Base-by-base conservation (phyloP, 1,140 invertebrate species). In the Bombus ignitus region DNA sequence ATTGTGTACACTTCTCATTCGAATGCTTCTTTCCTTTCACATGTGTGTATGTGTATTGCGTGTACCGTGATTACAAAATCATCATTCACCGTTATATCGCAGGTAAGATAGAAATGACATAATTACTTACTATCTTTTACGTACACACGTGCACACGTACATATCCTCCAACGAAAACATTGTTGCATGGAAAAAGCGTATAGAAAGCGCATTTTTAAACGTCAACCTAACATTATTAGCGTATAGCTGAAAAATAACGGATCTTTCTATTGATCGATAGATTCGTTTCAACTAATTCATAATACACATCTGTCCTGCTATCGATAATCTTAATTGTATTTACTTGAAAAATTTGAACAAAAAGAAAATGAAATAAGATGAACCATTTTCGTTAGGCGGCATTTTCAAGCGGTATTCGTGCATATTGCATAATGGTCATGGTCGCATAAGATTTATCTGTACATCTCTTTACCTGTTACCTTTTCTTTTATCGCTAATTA, bases 91-190 rank as follows among this genome's bases (percentile, higher is more conserved):
- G 28, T 65, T 39, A 57, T 53, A 65, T 84, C 75, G 76, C 42
- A 87, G 59, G 81, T 28, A 73, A 84, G 81, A 84, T 81, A 59
- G 83, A 70, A 79, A 76, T 62, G 53, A 37, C 74, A 76, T 47
- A 74, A 66, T 32, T 37, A 88, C 44, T 75, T 65, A 62, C n/a
- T 44, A 72, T 81, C 18, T 3, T 39, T 81, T 32, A 71, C 37
- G 57, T n/a, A 59, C 35, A 74, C 71, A 71, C 47, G 47, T 53
- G 47, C 18, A 59, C 79, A 85, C 53, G 39, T 77, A 68, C 66
- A 35, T 68, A 22, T 37, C 18, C 18, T 9, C 35, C 59, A 22
- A 78, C 22, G 39, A 66, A 77, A 77, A 62, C 57, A 32, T 65
- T 77, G n/a, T 62, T 65, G 37, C 39, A 39, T 42, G 35, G 37